Percentiles rank a stretch among this genome's conserved stretches.
Evolutionary conservation across 2,888 invertebrate species (phyloP).

Genomic region (Hyposoter didymator): DNA sequence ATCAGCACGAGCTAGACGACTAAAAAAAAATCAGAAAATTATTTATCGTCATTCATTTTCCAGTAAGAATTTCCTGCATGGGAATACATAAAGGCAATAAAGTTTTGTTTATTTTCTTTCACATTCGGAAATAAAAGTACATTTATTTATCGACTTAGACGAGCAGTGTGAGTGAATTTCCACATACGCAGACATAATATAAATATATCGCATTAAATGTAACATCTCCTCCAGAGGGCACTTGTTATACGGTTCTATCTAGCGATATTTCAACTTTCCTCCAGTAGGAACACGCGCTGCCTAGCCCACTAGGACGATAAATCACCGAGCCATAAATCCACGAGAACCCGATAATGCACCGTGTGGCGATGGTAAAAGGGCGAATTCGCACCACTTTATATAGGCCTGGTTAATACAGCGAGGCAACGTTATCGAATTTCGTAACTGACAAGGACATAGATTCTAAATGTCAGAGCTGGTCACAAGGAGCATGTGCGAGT

Average conservation of each 20-base stretch:
- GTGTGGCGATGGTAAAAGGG: slow-evolving; percentile 66
- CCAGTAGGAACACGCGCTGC: slow-evolving; percentile 55
- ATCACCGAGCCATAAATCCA: slow-evolving; percentile 75
- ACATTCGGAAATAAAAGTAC: neutral
- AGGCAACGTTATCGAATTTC: slow-evolving; percentile 62
- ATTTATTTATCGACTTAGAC: neutral
- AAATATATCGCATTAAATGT: slow-evolving; percentile 35
- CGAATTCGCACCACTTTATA: slow-evolving; percentile 61
- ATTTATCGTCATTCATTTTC: neutral
- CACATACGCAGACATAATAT: neutral
- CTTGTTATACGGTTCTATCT: slow-evolving; percentile 48
- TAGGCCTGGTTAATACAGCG: slow-evolving; percentile 70
- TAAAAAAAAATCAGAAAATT: neutral
- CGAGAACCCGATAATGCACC: slow-evolving; percentile 62
- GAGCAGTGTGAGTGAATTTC: too few relatives aligned
- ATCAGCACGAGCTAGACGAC: neutral
- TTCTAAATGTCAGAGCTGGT: slow-evolving; percentile 28
- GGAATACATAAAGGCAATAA: neutral
- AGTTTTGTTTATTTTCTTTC: neutral
- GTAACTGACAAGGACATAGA: slow-evolving; percentile 25
- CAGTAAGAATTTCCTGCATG: neutral
- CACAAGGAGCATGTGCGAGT: neutral
- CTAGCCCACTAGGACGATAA: slow-evolving; percentile 69
- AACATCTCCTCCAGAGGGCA: slow-evolving; percentile 24
- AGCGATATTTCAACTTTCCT: slow-evolving; percentile 64